Conservation (phyloP, 23 tunicate species). For the Oikopleura albicans region DNA sequence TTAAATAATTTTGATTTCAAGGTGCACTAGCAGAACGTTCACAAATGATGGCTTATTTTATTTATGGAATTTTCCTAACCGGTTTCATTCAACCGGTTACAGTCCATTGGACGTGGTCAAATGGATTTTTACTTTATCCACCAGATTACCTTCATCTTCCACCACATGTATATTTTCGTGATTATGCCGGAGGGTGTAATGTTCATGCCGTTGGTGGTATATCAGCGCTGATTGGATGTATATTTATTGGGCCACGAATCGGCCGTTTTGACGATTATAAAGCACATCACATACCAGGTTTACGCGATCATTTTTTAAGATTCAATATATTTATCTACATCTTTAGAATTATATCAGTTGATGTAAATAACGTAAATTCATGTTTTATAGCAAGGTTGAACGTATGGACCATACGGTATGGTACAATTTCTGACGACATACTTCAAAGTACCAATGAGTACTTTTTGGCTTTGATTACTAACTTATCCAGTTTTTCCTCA, state of each 20-base stretch:
- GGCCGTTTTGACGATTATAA: background rate
- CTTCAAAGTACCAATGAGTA: no score
- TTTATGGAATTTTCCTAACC: background rate
- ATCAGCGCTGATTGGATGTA: background rate
- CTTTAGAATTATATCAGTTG: no score
- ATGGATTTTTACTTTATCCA: background rate
- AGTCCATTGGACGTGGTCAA: slow-evolving; percentile 14
- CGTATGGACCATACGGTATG: no score
- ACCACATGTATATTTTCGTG: slow-evolving; percentile 3
- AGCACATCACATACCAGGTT: background rate
- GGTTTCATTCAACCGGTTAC: slow-evolving; percentile 6
- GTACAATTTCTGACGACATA: no score
- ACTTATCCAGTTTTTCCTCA: no score
- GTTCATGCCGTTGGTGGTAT: slow-evolving; percentile 10
- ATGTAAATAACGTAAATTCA: no score
- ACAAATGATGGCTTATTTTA: background rate
- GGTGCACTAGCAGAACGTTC: background rate
- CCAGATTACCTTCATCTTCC: background rate
- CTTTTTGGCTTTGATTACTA: no score
- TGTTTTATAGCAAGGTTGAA: no score
- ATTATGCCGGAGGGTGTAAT: slow-evolving; percentile 9
- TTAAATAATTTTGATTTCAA: no score
- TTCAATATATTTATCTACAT: no score
- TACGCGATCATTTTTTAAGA: no score
- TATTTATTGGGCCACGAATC: slow-evolving; percentile 9